phyloP scores from a whole-genome alignment of 2,113 vertebrate species.

The Pachycephala philippinensis region DNA sequence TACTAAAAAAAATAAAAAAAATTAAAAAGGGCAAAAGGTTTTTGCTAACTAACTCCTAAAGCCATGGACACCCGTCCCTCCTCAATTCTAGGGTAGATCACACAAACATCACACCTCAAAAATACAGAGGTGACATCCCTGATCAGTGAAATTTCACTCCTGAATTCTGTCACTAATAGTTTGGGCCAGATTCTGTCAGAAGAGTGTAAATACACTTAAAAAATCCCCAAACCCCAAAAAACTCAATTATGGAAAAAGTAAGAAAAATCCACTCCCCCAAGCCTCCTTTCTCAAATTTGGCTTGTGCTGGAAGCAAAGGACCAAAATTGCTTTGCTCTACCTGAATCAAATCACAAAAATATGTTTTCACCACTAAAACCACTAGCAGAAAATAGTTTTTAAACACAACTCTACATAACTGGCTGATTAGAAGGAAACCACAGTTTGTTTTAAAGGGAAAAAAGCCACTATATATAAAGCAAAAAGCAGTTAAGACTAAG shows the following conservation, averaged over 20 bases:
- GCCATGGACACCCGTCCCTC: neutral
- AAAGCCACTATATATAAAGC: neutral
- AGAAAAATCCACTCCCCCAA: neutral
- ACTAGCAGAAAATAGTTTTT: neutral
- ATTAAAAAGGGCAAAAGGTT: neutral
- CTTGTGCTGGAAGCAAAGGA: neutral
- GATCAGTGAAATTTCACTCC: neutral
- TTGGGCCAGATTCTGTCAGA: neutral
- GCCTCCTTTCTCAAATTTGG: neutral
- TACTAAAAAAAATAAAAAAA: too few species aligned
- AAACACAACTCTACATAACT: neutral
- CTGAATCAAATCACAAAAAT: neutral
- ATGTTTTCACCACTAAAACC: neutral
- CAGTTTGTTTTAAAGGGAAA: neutral
- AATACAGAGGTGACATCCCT: neutral
- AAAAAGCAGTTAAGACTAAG: neutral
- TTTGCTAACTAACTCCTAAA: neutral
- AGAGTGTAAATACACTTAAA: neutral
- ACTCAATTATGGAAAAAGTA: neutral
- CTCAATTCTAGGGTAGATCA: neutral
- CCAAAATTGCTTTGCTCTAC: neutral
- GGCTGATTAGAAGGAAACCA: neutral
- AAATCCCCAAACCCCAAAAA: neutral
- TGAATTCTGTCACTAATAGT: neutral
- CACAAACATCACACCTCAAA: neutral